Evolutionary conservation across 2,888 invertebrate species (phyloP), one percentile per base, ranked within the genome.

Genomic region (Melitaea athalia): DNA sequence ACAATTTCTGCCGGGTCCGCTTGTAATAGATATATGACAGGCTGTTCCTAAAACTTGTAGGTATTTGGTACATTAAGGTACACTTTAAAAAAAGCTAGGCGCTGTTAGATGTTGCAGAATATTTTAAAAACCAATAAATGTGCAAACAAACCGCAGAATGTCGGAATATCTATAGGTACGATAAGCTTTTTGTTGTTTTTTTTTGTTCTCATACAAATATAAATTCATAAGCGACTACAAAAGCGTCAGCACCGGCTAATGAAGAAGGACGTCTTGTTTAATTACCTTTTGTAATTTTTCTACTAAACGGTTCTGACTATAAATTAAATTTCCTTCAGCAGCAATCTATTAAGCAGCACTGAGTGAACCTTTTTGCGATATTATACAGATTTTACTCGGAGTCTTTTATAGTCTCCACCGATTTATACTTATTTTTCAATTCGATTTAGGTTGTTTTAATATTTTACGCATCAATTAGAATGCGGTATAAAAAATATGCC

Each of bases 221-320:
- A 88, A 87, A 89, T 86, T 90, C 74, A 87, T 89, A 86, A 85
- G 78, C 77, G 71, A 77, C 79, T 84, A 87, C 86, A 88, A 87
- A 82, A 83, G 82, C 85, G 84, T 80, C 85, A 81, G 79, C 82
- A 83, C 76, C 73, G 66, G 77, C 82, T 89, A 91, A 91, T 88
- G 86, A 91, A 89, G 90, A 91, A 86, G 81, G 91, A 89, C 88
- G 88, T 86, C 85, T 84, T 83, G 84, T 89, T 82, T 90, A 89
- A 90, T 92, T 91, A 89, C 86, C 87, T 88, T 87, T 88, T 86
- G 85, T 88, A 89, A 86, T 91, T 90, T 91, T 91, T 91, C 81
- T 83, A 80, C 83, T 83, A 83, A 87, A 83, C 82, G 82, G 78
- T 83, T 79, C 80, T 80, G 81, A 82, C 84, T 86, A 86, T 87